Conservation (phyloP, 2,797 vertebrate species). For the Pseudotriccus pelzelni region DNA sequence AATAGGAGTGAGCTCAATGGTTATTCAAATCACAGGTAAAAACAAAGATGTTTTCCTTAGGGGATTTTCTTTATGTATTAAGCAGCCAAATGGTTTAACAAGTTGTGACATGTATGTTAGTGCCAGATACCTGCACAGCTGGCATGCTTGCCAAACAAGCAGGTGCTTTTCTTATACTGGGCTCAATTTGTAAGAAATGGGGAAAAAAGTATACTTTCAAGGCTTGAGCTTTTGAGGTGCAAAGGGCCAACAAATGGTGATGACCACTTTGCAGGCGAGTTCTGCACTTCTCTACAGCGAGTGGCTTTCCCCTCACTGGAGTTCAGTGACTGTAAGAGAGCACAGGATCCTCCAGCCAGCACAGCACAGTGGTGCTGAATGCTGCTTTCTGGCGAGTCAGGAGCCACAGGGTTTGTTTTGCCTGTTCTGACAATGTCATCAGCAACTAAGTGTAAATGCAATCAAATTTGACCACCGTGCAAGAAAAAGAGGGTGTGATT, state of each 20-base stretch:
- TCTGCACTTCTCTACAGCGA: accelerated
- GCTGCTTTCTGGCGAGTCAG: neutral
- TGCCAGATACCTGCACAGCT: constrained; percentile 37
- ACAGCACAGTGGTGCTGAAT: neutral
- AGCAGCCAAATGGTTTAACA: constrained; percentile 19
- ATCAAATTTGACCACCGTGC: neutral
- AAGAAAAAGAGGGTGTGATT: neutral
- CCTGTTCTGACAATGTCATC: neutral
- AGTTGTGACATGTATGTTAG: constrained; percentile 6
- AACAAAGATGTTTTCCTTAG: neutral
- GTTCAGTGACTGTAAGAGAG: neutral
- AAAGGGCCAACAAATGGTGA: neutral
- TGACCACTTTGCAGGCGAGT: neutral
- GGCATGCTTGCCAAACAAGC: neutral
- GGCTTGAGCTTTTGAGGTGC: neutral
- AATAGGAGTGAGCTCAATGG: neutral
- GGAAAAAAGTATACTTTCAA: neutral
- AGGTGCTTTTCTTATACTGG: neutral
- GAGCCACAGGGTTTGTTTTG: neutral
- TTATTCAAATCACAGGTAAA: constrained; percentile 12
- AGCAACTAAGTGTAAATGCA: neutral
- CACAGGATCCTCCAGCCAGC: neutral
- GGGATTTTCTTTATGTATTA: constrained; percentile 1
- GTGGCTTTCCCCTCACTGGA: neutral
- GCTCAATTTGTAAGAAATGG: neutral